Evolutionary conservation across 1,140 invertebrate genomes (phyloP), one percentile per base, ranked within the genome.

Genomic region (Metopolophium dirhodum): DNA sequence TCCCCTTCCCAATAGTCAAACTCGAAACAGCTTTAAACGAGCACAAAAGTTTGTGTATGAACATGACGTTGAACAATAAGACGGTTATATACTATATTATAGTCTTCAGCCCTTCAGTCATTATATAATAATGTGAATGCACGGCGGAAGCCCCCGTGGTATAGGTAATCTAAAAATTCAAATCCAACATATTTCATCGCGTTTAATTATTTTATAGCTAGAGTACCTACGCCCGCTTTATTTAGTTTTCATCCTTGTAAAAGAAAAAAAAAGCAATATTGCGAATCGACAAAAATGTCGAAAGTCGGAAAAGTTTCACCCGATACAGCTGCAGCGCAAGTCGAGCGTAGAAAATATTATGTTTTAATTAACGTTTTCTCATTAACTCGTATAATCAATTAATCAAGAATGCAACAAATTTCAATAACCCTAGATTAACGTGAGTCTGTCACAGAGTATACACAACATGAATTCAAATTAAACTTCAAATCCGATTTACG

Each of bases 11-110:
- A 86, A 93, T 51, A 86, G 82, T 45, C 61, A 68, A 68, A 90
- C 35, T 45, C 9, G 14, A 45, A 68, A 89, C 49, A 57, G 87
- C 87, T 89, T 89, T 51, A 89, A 89, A 90, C 57, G 37, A 30
- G 54, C 54, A 45, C 14, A 68, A 61, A 68, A 68, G 57, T 90
- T 89, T 57, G 49, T 57, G 49, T 89, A 89, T 90, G 89, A 90
- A 90, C 61, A 90, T 90, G n/a, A 89, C 88, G 87, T 88, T 35
- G 88, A 89, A 89, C 88, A 57, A 89, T 89, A 57, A 57, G 35
- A 87, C 7, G 35, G 88, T 89, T 89, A 35, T 77, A 77, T n/a
- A 54, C 51, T 54, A 54, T 54, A 54, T n/a, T 54, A 54, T n/a
- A n/a, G 51, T 54, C 35, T 57, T 89, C 51, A 89, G n/a, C 22